phyloP scores from a whole-genome alignment of 2,113 vertebrate species.

The Promerops cafer region DNA sequence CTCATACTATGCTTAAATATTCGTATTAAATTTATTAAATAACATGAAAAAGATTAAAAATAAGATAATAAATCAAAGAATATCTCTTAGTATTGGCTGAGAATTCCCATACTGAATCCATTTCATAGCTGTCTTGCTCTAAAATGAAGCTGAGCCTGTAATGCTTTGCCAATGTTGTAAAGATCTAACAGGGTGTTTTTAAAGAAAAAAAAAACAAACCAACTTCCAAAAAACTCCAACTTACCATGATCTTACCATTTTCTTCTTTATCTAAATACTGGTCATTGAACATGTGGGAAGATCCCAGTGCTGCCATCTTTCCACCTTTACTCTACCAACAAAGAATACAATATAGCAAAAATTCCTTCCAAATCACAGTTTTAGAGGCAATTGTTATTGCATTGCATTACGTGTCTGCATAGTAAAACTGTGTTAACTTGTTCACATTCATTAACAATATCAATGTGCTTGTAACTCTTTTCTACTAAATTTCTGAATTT shows the following conservation, averaged over 20 bases:
- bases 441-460: not conserved
- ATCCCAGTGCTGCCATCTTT: conserved; percentile 89
- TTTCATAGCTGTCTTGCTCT: not conserved
- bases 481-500: not conserved
- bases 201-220: not conserved
- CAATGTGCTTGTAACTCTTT: not conserved
- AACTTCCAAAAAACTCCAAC: not conserved
- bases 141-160: not conserved
- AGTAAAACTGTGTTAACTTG: not conserved
- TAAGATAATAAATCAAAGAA: not conserved
- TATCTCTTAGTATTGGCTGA: not conserved
- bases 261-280: conserved; percentile 98
- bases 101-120: not conserved
- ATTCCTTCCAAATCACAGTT: not conserved
- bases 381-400: not conserved
- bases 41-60: not conserved
- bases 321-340: conserved; percentile 78
- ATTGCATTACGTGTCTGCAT: not conserved
- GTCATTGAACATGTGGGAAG: conserved; percentile 95
- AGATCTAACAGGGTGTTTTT: not conserved
- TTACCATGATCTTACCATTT: conserved; percentile 93
- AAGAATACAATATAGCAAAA: not conserved
- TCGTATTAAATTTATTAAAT: not conserved
- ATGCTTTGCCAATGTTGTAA: not conserved
- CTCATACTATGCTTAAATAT: not conserved